Evolutionary conservation across 2,888 invertebrate species (phyloP).

Genomic region (Meiosimyza decipiens): DNA sequence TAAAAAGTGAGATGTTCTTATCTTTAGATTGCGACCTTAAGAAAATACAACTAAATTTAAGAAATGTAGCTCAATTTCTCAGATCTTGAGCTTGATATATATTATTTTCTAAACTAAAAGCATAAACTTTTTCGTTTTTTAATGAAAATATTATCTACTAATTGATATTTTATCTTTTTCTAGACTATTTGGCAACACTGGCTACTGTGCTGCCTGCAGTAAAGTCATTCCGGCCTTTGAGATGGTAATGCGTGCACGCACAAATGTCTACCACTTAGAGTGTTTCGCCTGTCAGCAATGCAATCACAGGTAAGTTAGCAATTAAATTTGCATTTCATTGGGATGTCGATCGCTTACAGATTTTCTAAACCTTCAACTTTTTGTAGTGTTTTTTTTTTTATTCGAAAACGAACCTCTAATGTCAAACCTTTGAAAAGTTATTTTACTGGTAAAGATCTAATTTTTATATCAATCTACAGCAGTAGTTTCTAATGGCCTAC

Average conservation of each 20-base stretch:
- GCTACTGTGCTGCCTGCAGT: constrained; percentile 96
- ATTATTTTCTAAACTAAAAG: too few species aligned
- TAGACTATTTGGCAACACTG: constrained; percentile 94
- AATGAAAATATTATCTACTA: too few species aligned
- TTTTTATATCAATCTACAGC: too few species aligned
- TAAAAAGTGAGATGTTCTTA: too few species aligned
- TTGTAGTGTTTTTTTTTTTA: too few species aligned
- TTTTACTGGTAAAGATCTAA: neutral
- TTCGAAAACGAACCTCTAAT: neutral
- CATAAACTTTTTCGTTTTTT: too few species aligned
- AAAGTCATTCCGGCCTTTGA: constrained; percentile 99
- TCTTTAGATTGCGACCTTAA: too few species aligned
- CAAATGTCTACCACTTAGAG: constrained; percentile 97
- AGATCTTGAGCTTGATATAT: too few species aligned
- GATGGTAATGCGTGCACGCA: constrained; percentile 98
- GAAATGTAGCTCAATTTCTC: too few species aligned
- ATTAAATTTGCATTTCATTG: neutral
- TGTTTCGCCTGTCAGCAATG: constrained; percentile 99
- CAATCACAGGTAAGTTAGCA: constrained; percentile 86
- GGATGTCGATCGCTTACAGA: neutral
- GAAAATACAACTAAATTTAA: too few species aligned
- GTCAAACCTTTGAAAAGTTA: neutral
- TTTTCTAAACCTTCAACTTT: too few species aligned
- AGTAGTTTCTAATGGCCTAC: too few species aligned
- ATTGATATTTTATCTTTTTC: constrained; percentile 34